Conservation (phyloP, 2,113 vertebrate species). For the Ictidomys tridecemlineatus region DNA sequence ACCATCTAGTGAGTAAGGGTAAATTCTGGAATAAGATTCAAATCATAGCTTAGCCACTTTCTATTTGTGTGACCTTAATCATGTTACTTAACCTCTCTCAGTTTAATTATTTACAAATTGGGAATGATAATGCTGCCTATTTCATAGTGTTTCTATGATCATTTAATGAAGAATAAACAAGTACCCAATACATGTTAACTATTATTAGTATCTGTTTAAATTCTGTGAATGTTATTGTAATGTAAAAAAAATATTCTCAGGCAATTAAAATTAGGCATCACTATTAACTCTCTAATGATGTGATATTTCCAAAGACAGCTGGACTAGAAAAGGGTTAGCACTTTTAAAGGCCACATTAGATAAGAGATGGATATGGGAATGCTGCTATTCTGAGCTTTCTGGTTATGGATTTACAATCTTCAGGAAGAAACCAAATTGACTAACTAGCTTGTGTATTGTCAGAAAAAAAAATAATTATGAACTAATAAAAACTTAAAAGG, state of each 20-base stretch:
- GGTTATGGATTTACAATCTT: not conserved
- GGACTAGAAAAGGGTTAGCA: not conserved
- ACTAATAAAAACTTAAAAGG: not conserved
- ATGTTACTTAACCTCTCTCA: not conserved
- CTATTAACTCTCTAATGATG: not conserved
- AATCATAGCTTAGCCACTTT: not conserved
- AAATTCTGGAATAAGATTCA: not conserved
- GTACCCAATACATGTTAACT: not conserved
- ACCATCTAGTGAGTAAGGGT: not conserved
- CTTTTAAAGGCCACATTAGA: not conserved
- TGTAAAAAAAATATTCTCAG: not conserved
- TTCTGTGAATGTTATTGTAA: not conserved
- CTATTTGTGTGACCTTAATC: not conserved
- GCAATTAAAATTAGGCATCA: not conserved
- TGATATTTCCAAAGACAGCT: not conserved
- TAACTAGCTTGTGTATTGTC: not conserved
- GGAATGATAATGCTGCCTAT: not conserved
- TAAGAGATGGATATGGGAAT: not conserved
- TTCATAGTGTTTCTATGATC: not conserved
- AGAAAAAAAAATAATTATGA: conserved; percentile 48
- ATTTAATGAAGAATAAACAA: conserved; percentile 12
- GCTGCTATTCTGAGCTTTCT: not conserved
- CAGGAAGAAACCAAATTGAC: conserved; percentile 21
- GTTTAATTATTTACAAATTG: not conserved
- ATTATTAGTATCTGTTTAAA: not conserved